A percentile compares a stretch with the other conserved stretches of the same genome.
Evolutionary conservation across 2,797 vertebrate genomes (phyloP).

Genomic region (Epinephelus awoara): DNA sequence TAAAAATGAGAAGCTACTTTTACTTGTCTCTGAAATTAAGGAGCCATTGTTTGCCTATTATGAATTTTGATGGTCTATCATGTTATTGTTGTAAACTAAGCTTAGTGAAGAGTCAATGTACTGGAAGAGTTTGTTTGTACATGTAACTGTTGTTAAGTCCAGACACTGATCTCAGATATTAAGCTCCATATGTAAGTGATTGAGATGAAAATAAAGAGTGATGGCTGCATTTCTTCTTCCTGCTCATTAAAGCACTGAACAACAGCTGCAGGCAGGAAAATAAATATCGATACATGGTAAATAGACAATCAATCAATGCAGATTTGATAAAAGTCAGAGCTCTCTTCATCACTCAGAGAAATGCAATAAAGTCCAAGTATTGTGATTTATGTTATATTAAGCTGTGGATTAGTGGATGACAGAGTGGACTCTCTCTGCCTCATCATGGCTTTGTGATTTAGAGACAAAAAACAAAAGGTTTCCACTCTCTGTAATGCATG

Average conservation of each 20-base stretch:
- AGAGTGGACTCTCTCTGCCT: neutral
- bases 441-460: neutral
- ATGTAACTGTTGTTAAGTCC: too few relatives aligned
- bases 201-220: neutral
- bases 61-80: too few relatives aligned
- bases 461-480: constrained; percentile 1
- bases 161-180: neutral
- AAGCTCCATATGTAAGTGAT: neutral
- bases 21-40: too few relatives aligned
- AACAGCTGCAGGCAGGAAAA: neutral
- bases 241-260: neutral
- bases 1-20: too few relatives aligned
- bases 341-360: constrained; percentile 8
- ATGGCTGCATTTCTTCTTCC: neutral
- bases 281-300: constrained; percentile 25
- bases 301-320: constrained; percentile 8
- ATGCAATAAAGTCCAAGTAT: neutral
- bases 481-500: constrained; percentile 41
- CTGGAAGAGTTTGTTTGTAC: neutral
- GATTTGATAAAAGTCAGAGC: constrained; percentile 35
- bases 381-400: constrained; percentile 34
- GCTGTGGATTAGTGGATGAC: constrained; percentile 27
- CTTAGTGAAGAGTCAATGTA: too few relatives aligned
- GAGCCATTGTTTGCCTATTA: too few relatives aligned
- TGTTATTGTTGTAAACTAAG: too few relatives aligned